Conservation (phyloP, 2,113 vertebrate species). For the Prunella himalayana region DNA sequence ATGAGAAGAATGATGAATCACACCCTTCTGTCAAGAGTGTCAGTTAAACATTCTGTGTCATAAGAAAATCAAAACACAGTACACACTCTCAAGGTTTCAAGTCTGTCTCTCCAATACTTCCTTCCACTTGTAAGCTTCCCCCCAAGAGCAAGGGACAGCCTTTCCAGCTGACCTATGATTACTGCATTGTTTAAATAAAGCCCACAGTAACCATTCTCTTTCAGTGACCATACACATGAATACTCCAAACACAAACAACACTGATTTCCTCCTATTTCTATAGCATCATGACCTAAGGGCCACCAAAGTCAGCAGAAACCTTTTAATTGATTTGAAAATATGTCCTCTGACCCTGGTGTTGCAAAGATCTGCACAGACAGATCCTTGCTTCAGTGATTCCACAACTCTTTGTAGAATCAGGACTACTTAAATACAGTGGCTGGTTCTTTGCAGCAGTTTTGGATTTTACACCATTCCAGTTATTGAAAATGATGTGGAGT, state of each 20-base stretch:
- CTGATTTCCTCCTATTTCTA: neutral
- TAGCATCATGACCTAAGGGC: neutral
- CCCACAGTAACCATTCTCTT: neutral
- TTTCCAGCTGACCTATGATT: neutral
- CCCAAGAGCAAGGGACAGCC: neutral
- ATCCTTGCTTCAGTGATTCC: neutral
- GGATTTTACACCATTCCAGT: neutral
- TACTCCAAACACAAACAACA: neutral
- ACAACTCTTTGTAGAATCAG: neutral
- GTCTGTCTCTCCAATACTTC: neutral
- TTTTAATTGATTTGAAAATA: neutral
- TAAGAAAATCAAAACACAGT: neutral
- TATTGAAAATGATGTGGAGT: neutral
- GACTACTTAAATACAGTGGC: neutral
- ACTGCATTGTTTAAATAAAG: neutral
- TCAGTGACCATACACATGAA: neutral
- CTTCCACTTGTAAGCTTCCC: neutral
- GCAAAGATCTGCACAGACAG: neutral
- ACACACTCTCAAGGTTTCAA: neutral
- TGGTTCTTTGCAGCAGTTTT: neutral
- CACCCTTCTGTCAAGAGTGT: neutral
- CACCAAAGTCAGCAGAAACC: neutral
- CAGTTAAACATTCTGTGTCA: neutral
- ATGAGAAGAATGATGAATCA: neutral
- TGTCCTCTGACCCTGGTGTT: neutral